These are phyloP conservation scores for Hipparchia sbordonii DNA, from an alignment of 2,888 invertebrate genomes.

Conservation along the genomic window DNA sequence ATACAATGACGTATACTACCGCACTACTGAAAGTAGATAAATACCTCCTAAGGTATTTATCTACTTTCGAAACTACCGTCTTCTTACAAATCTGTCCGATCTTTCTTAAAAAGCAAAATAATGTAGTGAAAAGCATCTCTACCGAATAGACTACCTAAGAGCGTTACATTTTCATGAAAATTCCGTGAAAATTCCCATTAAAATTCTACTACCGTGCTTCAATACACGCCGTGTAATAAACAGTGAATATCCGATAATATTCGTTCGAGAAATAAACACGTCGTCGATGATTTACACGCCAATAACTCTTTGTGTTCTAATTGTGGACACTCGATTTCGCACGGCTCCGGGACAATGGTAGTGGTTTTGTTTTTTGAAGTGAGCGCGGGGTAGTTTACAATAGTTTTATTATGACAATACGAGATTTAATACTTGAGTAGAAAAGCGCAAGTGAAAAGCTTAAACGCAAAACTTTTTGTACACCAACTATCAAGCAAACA, in stretches of 20 bases:
- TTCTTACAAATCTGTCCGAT: too few relatives aligned
- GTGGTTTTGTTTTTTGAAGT: conserved; percentile 42
- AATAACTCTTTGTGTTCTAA: conserved; percentile 54
- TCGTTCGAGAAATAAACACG: conserved; percentile 42
- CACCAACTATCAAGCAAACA: too few relatives aligned
- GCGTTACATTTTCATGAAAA: conserved; percentile 8
- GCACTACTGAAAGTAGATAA: too few relatives aligned
- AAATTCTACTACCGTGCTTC: conserved; percentile 25
- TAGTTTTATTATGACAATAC: conserved; percentile 4
- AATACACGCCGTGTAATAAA: conserved; percentile 18
- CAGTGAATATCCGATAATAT: conserved; percentile 32
- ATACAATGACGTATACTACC: too few relatives aligned
- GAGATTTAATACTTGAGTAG: not conserved
- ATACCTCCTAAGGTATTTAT: too few relatives aligned
- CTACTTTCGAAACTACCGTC: too few relatives aligned
- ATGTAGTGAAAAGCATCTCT: not conserved
- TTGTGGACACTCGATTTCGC: conserved; percentile 55
- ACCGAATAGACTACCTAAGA: too few relatives aligned
- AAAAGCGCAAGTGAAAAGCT: not conserved
- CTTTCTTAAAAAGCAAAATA: too few relatives aligned
- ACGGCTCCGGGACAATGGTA: conserved; percentile 52
- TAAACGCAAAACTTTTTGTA: not conserved
- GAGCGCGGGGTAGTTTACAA: not conserved
- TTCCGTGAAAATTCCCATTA: conserved; percentile 16
- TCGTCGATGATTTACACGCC: conserved; percentile 55